Evolutionary conservation across 2,113 vertebrate genomes (phyloP).

Genomic region (Nannospalax galili): DNA sequence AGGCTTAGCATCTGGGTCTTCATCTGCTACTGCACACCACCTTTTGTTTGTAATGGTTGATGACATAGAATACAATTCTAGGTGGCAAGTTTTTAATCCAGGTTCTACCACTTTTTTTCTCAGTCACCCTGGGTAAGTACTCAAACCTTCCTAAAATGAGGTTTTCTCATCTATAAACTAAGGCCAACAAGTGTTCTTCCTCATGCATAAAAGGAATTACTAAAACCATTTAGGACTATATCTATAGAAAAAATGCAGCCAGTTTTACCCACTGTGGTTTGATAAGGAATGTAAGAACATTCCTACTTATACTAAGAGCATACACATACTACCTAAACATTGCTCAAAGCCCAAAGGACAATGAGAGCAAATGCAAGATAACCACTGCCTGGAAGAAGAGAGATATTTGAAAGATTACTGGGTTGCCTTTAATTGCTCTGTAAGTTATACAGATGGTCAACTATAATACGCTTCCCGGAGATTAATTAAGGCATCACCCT

Average conservation of each 20-base stretch:
- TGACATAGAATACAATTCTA: neutral
- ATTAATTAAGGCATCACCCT: neutral
- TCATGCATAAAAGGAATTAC: neutral
- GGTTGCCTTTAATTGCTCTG: constrained; percentile 3
- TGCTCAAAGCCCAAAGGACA: neutral
- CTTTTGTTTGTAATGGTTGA: neutral
- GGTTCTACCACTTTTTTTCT: neutral
- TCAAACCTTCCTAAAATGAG: neutral
- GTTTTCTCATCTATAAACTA: neutral
- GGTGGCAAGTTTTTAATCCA: neutral
- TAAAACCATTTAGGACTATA: neutral
- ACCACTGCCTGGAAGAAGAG: neutral
- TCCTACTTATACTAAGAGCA: neutral
- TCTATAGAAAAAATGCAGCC: neutral
- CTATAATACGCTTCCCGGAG: neutral
- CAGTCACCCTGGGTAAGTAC: neutral
- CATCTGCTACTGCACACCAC: rapidly evolving
- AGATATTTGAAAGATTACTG: neutral
- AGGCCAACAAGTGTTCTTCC: neutral
- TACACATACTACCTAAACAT: neutral
- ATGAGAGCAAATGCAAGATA: constrained; percentile 5
- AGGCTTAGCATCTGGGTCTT: neutral
- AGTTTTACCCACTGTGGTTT: neutral
- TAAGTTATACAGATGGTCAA: neutral
- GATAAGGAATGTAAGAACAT: neutral